Evolutionary conservation across 2,888 invertebrate genomes (phyloP), one percentile per base, ranked within the genome.

Genomic region (Macrosoma leucophasiata): DNA sequence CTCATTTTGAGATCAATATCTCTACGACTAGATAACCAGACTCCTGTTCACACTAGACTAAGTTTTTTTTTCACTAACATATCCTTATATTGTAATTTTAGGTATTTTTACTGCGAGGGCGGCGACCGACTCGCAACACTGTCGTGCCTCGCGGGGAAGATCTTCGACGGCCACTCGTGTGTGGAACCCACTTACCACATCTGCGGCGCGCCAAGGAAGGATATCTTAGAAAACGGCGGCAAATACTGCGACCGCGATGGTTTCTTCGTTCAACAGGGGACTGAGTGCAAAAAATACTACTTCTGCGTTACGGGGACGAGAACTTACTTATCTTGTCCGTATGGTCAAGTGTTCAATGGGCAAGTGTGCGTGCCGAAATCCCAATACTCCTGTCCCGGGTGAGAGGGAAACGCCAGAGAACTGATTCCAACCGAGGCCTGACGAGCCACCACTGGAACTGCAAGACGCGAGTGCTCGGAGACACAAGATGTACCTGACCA

Each of bases 141-240:
- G 2, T 84, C 86, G 0, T 88, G 88, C 39, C 74, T 84, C 8
- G 86, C 84, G 7, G 86, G 79, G 13, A 86, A 87, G 52, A 76
- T 86, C 29, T 89, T 87, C 61, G 86, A 89, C 66, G 88, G 88
- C 0, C 78, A 81, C 29, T 76, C 85, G 12, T 88, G 88, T 55
- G 86, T 87, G 8, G 71, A 73, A 13, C 58, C 73, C 1, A 43
- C 63, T 3, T 68, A 60, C 31, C 72, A 77, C 55, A 62, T 65
- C 27, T 88, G 88, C 58, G 82, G 79, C 3, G 59, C 58, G 0
- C 54, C 60, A 10, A 61, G 59, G 4, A 48, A 27, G 6, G 64
- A 70, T 22, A 40, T 49, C 29, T 30, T 59, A 2, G 68, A 64
- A 19, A 57, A 53, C 32, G 67, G 60, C 13, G 70, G 67, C 17